Evolutionary conservation across 2,888 invertebrate genomes (phyloP).

Genomic region (Apamea crenata): DNA sequence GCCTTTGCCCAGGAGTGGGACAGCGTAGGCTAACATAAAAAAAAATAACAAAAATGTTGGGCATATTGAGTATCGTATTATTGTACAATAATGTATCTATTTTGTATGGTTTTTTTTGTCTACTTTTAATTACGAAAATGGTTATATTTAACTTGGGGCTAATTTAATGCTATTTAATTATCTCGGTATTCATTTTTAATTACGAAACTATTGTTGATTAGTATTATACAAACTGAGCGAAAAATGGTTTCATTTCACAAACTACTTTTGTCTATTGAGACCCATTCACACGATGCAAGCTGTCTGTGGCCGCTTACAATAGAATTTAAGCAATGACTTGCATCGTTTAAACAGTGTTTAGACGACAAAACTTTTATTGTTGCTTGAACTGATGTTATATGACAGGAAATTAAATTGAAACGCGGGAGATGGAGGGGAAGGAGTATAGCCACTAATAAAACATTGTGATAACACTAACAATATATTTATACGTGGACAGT

Average conservation of each 20-base stretch:
- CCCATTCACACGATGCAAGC: too few relatives aligned
- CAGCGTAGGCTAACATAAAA: too few relatives aligned
- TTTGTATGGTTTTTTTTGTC: background rate
- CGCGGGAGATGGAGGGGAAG: too few relatives aligned
- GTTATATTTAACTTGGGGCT: background rate
- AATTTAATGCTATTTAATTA: background rate
- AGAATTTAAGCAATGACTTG: too few relatives aligned
- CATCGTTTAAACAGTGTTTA: background rate
- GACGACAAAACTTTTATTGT: background rate
- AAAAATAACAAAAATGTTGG: background rate
- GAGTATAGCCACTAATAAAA: slow-evolving; percentile 24
- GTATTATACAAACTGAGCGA: background rate
- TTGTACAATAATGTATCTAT: slow-evolving; percentile 1
- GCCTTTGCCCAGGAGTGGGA: too few relatives aligned
- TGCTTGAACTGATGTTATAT: background rate
- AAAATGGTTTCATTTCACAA: background rate
- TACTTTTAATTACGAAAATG: background rate
- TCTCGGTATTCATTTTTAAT: background rate
- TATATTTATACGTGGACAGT: background rate
- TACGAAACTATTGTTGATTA: background rate
- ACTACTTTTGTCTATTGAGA: background rate
- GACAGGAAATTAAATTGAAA: background rate
- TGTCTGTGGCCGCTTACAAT: too few relatives aligned
- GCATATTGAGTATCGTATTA: background rate
- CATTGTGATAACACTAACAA: slow-evolving; percentile 14